phyloP scores from a whole-genome alignment of 2,888 invertebrate species.

The Tenthredo mesomela region DNA sequence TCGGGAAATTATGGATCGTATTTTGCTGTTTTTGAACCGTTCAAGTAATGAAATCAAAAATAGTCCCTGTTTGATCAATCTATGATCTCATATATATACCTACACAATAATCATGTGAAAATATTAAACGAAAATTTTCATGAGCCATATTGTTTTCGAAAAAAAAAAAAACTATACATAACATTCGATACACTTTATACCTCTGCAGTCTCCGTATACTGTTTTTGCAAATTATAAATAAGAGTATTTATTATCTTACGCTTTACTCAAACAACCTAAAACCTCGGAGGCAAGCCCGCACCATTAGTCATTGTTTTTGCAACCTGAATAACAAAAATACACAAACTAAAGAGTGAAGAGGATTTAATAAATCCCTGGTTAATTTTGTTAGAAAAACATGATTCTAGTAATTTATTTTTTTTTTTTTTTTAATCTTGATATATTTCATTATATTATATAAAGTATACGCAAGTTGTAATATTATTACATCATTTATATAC shows the following conservation, averaged over 20 bases:
- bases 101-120: no score
- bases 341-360: background rate
- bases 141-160: background rate
- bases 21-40: no score
- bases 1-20: no score
- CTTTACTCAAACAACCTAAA: background rate
- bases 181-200: background rate
- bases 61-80: background rate
- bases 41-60: background rate
- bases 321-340: constrained; percentile 4
- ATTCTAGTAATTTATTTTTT: background rate
- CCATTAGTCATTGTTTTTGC: background rate
- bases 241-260: background rate
- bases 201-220: background rate
- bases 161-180: background rate
- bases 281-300: background rate
- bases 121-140: background rate
- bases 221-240: background rate
- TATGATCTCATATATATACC: background rate
- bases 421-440: background rate
- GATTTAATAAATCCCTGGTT: background rate
- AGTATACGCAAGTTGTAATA: no score
- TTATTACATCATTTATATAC: no score
- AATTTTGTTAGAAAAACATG: background rate
- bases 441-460: background rate